These are phyloP conservation scores for Phrynocephalus versicolor DNA, from an alignment of 2,113 vertebrate genomes.

Conservation along the genomic window DNA sequence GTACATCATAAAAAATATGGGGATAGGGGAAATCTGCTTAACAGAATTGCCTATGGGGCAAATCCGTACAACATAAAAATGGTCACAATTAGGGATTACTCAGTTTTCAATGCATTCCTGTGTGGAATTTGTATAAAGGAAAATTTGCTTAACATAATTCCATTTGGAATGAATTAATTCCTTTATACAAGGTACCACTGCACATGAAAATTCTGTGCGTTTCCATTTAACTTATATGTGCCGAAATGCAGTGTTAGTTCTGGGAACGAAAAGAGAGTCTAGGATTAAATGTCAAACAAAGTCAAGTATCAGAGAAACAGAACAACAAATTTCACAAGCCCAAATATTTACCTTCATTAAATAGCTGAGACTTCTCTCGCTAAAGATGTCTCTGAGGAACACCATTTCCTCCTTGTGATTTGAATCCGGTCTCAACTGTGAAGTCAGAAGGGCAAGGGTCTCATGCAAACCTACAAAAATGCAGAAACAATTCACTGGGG, in stretches of 20 bases:
- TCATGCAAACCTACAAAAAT: slow-evolving; percentile 85
- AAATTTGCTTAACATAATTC: no score
- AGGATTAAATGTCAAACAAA: not conserved
- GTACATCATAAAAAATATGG: no score
- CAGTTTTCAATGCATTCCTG: no score
- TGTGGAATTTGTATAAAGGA: no score
- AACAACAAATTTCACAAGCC: not conserved
- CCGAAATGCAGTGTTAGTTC: not conserved
- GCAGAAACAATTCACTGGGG: not conserved
- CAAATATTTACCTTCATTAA: slow-evolving; percentile 86
- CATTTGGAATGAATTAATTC: no score
- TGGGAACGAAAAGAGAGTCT: not conserved
- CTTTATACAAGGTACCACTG: no score
- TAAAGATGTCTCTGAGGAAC: slow-evolving; percentile 90
- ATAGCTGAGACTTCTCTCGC: slow-evolving; percentile 88
- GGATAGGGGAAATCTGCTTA: no score
- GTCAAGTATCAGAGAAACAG: not conserved
- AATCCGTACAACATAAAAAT: no score
- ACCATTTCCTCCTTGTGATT: slow-evolving; percentile 91
- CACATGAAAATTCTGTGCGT: no score
- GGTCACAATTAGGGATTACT: no score
- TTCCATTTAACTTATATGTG: not conserved
- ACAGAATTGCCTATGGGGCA: no score
- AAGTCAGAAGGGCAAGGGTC: slow-evolving; percentile 90
- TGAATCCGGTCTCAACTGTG: slow-evolving; percentile 91